These are phyloP conservation scores for Dufourea novaeangliae DNA, from an alignment of 1,140 invertebrate species.

Conservation along the genomic window DNA sequence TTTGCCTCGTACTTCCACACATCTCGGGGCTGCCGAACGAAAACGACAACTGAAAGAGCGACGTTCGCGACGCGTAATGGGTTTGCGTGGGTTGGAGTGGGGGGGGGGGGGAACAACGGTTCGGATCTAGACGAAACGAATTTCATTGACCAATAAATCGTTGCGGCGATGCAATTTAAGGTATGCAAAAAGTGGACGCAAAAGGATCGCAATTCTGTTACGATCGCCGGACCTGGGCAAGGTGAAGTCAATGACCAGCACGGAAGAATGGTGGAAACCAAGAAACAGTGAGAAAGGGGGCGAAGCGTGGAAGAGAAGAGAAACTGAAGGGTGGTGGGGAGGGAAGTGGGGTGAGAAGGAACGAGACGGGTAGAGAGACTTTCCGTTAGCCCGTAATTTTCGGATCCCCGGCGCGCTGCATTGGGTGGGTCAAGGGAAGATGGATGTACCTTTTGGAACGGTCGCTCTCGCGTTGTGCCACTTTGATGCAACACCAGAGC, in stretches of 20 bases:
- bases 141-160: background rate
- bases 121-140: background rate
- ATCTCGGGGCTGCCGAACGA: no score
- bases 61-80: no score
- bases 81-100: background rate
- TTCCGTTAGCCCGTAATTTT: conserved; percentile 77
- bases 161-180: background rate
- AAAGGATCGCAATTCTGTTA: conserved; percentile 10
- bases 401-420: conserved; percentile 69
- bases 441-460: conserved; percentile 72
- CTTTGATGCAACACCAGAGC: conserved; percentile 76
- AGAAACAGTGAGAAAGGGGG: conserved; percentile 5
- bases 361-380: conserved; percentile 55
- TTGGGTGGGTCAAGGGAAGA: conserved; percentile 72
- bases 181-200: conserved; percentile 8
- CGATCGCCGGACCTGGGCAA: conserved; percentile 8
- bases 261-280: conserved; percentile 35
- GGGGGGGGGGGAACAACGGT: background rate
- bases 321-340: background rate
- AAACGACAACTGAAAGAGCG: no score
- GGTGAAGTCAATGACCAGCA: conserved; percentile 53
- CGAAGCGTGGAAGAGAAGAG: background rate
- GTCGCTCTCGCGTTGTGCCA: conserved; percentile 68
- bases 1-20: no score
- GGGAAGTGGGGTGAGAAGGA: conserved; percentile 12